Percentiles rank a stretch among this genome's conserved stretches.
Conservation (phyloP, 2,797 vertebrate species). For the Anomalospiza imberbis region DNA sequence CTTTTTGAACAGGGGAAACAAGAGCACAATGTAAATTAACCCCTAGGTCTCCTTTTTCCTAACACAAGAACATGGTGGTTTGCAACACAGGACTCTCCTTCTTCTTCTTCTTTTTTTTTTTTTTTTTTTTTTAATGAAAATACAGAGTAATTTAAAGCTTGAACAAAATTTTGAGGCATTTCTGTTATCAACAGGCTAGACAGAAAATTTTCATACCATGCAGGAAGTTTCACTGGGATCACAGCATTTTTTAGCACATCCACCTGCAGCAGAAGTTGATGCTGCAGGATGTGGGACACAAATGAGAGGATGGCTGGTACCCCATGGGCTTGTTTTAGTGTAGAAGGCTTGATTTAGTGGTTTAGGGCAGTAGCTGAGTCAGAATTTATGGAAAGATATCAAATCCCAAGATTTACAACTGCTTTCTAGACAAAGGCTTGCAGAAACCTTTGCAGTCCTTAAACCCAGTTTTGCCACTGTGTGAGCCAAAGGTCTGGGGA, state of each 20-base stretch:
- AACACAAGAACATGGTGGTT: fast-evolving
- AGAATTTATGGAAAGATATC: neutral
- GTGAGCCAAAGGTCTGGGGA: neutral
- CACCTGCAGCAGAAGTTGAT: neutral
- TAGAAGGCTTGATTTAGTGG: neutral
- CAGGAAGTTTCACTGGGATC: neutral
- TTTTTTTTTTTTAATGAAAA: neutral
- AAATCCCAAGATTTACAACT: neutral
- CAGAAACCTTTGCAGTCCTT: neutral
- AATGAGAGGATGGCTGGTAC: neutral
- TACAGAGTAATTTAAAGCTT: neutral
- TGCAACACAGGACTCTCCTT: neutral
- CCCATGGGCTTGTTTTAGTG: neutral
- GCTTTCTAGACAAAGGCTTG: neutral
- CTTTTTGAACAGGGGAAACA: neutral
- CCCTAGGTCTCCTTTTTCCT: neutral
- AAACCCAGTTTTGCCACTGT: neutral
- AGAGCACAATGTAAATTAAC: neutral
- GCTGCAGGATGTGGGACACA: neutral
- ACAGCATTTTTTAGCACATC: neutral
- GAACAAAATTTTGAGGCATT: neutral
- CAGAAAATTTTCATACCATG: fast-evolving
- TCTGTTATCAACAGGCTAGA: neutral
- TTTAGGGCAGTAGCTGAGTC: neutral
- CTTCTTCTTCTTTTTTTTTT: too few species aligned